Percentiles rank a stretch among this genome's conserved stretches.
These are phyloP conservation scores for Takifugu ocellatus DNA, from an alignment of 2,797 vertebrate species.

Conservation along the genomic window DNA sequence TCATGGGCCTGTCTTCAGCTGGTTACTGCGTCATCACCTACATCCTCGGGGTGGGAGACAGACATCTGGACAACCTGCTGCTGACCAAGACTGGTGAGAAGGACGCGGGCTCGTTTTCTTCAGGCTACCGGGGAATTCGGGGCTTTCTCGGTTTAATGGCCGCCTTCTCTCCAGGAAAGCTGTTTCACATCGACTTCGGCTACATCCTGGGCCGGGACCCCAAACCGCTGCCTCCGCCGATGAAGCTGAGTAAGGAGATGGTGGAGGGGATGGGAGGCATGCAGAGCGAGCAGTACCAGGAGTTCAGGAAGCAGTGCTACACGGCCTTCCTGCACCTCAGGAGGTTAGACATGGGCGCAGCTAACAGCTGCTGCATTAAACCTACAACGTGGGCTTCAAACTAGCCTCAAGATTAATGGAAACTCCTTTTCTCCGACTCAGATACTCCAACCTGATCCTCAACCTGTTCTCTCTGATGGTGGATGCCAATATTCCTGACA, in stretches of 20 bases:
- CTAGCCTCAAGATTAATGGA: too few species aligned
- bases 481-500: slow-evolving; percentile 98
- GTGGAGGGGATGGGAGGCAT: slow-evolving; percentile 98
- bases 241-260: slow-evolving; percentile 99
- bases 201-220: slow-evolving; percentile 97
- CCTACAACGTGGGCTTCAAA: background rate
- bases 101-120: background rate
- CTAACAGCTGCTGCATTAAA: background rate
- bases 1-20: slow-evolving; percentile 68
- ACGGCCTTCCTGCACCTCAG: slow-evolving; percentile 95
- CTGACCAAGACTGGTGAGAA: slow-evolving; percentile 92
- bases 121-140: too few species aligned
- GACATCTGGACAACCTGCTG: slow-evolving; percentile 96
- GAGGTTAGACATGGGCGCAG: slow-evolving; percentile 71
- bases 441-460: slow-evolving; percentile 97
- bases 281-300: slow-evolving; percentile 98
- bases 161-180: slow-evolving; percentile 80
- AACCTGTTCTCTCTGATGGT: slow-evolving; percentile 99
- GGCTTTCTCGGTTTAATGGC: background rate
- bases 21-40: slow-evolving; percentile 99
- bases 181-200: slow-evolving; percentile 98
- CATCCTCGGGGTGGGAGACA: slow-evolving; percentile 95
- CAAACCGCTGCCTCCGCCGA: slow-evolving; percentile 94
- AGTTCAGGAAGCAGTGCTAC: slow-evolving; percentile 98
- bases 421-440: slow-evolving; percentile 40